Percentiles rank a stretch among this genome's conserved stretches.
These are phyloP conservation scores for Cottus gobio DNA, from an alignment of 2,113 vertebrate genomes.

Conservation along the genomic window DNA sequence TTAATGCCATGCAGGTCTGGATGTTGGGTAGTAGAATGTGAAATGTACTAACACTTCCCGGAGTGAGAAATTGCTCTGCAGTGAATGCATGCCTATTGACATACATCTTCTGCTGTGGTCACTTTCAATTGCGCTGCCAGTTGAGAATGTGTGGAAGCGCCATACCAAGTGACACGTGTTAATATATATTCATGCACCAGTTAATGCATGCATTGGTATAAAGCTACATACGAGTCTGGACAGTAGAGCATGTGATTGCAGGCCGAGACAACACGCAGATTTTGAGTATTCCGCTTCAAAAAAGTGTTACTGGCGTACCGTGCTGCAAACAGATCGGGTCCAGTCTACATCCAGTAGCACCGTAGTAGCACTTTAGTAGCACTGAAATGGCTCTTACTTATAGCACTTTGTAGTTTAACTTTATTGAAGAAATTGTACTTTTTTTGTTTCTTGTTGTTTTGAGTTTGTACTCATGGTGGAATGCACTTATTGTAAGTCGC, in stretches of 20 bases:
- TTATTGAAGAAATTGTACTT: too few species aligned
- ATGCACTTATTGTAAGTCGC: too few species aligned
- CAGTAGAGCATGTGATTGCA: conserved; percentile 29
- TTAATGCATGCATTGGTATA: conserved; percentile 50
- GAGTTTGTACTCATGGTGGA: too few species aligned
- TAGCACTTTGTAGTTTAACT: too few species aligned
- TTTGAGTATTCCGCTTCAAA: conserved; percentile 23
- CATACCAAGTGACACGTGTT: conserved; percentile 61
- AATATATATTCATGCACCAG: conserved; percentile 69
- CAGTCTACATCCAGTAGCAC: too few species aligned
- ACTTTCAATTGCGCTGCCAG: conserved; percentile 61
- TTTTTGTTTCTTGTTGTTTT: too few species aligned
- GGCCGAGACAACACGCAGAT: conserved; percentile 10
- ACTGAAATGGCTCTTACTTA: too few species aligned
- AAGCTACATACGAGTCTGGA: conserved; percentile 27
- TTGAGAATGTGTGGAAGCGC: conserved; percentile 46
- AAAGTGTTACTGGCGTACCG: too few species aligned
- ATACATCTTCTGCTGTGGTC: conserved; percentile 70
- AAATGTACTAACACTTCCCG: conserved; percentile 68
- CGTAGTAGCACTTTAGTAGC: too few species aligned
- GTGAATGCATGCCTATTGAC: conserved; percentile 56
- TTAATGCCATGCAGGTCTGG: conserved; percentile 68
- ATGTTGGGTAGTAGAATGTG: conserved; percentile 66
- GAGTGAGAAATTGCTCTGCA: conserved; percentile 64
- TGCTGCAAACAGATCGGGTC: too few species aligned